Evolutionary conservation across 2,797 vertebrate genomes (phyloP), one percentile per base, ranked within the genome.

Genomic region (Rhyacichthys aspro): DNA sequence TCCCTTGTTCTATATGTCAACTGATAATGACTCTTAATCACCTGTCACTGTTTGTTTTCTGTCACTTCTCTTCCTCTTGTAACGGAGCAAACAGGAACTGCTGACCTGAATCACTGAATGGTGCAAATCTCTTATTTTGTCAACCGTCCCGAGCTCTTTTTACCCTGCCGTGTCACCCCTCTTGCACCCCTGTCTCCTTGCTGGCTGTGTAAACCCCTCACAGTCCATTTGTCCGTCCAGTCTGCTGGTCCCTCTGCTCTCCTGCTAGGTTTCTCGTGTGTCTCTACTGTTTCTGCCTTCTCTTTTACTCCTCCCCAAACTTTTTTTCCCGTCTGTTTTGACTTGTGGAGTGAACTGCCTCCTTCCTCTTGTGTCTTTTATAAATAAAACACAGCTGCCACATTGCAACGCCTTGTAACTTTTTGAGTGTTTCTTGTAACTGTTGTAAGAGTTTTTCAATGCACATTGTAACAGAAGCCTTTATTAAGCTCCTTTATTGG

Each of bases 361-460:
- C 66, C 67, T 65, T 73, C 55, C 72, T 48, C 46, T 67, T 59
- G 46, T 58, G 50, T 78, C 61, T 81, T 5, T 82, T 83, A 79
- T 79, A 79, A 76, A 79, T 79, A 76, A 28, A 58, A 37, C 55
- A 71, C 44, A 67, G 54, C 47, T 60, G 33, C 49, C 15, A 55
- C 50, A 54, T 15, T 42, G 36, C 5, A 28, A 34, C 8, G 37
- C 52, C 61, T 59, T 16, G 11, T 7, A 34, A 45, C 53, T 45
- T 63, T 11, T 32, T 42, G 9, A 48, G 11, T 2, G 12, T 41
- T 50, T 28, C 23, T 28, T 28, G 23, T 28, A 28, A 28, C 23
- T 2, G 2, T 23, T 23, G 5, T 5, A 23, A 2, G 19, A 28
- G 23, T 28, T 2, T 28, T 28, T 28, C 1, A 28, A 3, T 28